phyloP scores from a whole-genome alignment of 2,113 vertebrate genomes.

The Melanostigma gelatinosum region DNA sequence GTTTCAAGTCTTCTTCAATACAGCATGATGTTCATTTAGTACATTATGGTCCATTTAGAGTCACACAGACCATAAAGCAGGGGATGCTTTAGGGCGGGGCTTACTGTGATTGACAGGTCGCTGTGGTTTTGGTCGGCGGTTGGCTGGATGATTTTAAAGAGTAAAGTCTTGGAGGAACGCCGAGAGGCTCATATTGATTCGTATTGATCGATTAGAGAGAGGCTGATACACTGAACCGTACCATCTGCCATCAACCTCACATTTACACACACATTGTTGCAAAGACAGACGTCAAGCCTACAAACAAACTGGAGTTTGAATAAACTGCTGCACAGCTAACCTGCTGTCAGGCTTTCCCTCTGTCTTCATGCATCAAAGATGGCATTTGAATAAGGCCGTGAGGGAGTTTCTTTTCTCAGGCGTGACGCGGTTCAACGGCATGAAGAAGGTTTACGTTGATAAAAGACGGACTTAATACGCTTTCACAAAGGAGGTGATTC shows the following conservation, averaged over 20 bases:
- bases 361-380: background rate
- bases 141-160: slow-evolving; percentile 5
- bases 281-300: no score
- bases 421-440: background rate
- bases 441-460: background rate
- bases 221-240: background rate
- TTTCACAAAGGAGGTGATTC: no score
- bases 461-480: no score
- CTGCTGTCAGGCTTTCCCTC: background rate
- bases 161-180: background rate
- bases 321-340: no score
- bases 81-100: no score
- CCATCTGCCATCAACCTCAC: no score
- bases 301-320: background rate
- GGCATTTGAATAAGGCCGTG: background rate
- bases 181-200: background rate
- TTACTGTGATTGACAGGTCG: no score
- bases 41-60: no score
- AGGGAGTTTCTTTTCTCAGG: background rate
- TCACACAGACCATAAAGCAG: no score
- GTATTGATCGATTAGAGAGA: slow-evolving; percentile 12
- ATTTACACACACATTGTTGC: no score
- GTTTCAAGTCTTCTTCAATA: no score
- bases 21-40: no score
- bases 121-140: background rate